Base-by-base conservation (phyloP, 2,888 invertebrate genomes). In the Orthonychiurus folsomi region DNA sequence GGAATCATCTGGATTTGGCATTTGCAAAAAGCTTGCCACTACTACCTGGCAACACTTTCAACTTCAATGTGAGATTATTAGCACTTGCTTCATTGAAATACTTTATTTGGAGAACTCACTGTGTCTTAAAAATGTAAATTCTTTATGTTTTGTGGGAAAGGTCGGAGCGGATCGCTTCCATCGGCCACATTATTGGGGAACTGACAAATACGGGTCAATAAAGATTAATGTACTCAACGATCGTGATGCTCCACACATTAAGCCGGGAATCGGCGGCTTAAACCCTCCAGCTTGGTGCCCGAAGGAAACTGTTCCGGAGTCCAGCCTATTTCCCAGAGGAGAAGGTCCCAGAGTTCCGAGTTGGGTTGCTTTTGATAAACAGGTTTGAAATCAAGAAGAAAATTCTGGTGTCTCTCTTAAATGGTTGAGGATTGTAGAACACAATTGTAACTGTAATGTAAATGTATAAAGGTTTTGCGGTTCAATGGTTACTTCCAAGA, bases 341-440 rank as follows among this genome's bases (percentile, higher is more conserved):
- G 86, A 86, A 75, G 85, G 85, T 0, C 83, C 85, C 0, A 86
- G 86, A 69, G 76, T 87, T 57, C 93, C 93, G 0, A 79, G 88
- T 0, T 94, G 93, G 93, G 81, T 93, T 60, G 86, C 87, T 64
- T 91, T 86, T 76, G 93, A 94, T 75, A 89, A 90, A 78, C 85
- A 93, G 79, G 89, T 89, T 76, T 73, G 68, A 63, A n/a, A 59
- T 48, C 24, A 26, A 48, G n/a, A 48, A 15, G 12, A 48, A 48
- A 12, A 15, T 48, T n/a, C n/a, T n/a, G 15, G 15, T n/a, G 48
- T 48, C n/a, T 48, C n/a, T n/a, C 15, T n/a, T n/a, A n/a, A n/a
- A n/a, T n/a, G n/a, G n/a, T n/a, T n/a, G n/a, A n/a, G n/a, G n/a
- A n/a, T n/a, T n/a, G n/a, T n/a, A n/a, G n/a, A n/a, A n/a, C n/a